Evolutionary conservation across 2,797 vertebrate genomes (phyloP).

Genomic region (Cyprinella venusta): DNA sequence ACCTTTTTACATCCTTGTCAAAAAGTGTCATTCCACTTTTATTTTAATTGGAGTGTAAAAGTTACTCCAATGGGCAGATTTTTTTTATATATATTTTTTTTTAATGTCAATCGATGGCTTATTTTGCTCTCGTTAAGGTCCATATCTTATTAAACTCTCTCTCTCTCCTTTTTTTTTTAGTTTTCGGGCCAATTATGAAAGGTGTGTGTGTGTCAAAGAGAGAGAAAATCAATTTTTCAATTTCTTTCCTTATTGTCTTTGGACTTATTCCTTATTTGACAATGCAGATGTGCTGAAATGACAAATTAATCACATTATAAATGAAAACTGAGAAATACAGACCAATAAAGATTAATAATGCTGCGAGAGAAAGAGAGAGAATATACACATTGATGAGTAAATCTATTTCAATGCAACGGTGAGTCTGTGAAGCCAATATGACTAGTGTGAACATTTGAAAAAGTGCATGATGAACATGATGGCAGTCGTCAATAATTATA

Average conservation of each 20-base stretch:
- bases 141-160: neutral
- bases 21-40: neutral
- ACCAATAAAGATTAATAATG: neutral
- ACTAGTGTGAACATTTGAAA: neutral
- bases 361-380: neutral
- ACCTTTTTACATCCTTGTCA: neutral
- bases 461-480: neutral
- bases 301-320: too few relatives aligned
- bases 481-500: neutral
- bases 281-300: neutral
- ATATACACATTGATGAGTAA: neutral
- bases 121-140: slow-evolving; percentile 4
- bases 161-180: neutral
- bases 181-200: neutral
- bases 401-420: neutral
- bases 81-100: neutral
- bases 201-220: neutral
- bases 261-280: neutral
- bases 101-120: neutral
- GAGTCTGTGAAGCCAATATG: neutral
- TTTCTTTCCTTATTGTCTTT: neutral
- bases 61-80: neutral
- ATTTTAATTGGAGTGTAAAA: neutral
- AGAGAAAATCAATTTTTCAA: neutral
- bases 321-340: neutral